Evolutionary conservation across 2,888 invertebrate species (phyloP), one percentile per base, ranked within the genome.

Genomic region (Conistra vaccinii): DNA sequence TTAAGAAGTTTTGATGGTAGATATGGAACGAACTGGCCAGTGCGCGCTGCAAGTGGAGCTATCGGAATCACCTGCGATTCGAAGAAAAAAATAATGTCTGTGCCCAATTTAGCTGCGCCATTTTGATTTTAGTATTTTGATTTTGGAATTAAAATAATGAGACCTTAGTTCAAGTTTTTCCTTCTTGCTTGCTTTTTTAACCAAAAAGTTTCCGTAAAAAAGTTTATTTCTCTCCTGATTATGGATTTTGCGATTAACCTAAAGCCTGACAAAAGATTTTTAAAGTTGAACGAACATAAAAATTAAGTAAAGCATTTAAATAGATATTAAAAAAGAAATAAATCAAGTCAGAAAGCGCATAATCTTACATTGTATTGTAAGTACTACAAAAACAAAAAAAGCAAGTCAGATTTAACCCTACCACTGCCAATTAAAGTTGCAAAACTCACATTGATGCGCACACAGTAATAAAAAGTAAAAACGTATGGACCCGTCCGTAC

Each of bases 391-490:
- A 7, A 58, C 12, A 42, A 45, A 35, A n/a, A 57, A 35, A 55
- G 61, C n/a, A 45, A 55, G 42, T 67, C 58, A 32, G 58, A 80
- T 80, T 35, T 87, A 83, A 73, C 58, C 68, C n/a, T 74, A 70
- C 76, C 66, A 53, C 51, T 12, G 83, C 80, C 88, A 87, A 87
- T 87, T 87, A 87, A 86, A 82, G 63, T 78, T 77, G 61, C 78
- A 79, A 67, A 71, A 68, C 66, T 72, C 73, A 73, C 69, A 74
- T 70, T 76, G 83, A 80, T 74, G 85, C 61, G 67, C 67, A 70
- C 67, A 76, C 48, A 78, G 73, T 60, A 79, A 83, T 82, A 87
- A 87, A 80, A 83, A 80, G 55, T 58, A 70, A 72, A 77, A 78
- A 80, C 42, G 63, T 65, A 69, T 61, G 69, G 70, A 72, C 75